Evolutionary conservation across 2,888 invertebrate genomes (phyloP).

Genomic region (Hypselothyrea guttata): DNA sequence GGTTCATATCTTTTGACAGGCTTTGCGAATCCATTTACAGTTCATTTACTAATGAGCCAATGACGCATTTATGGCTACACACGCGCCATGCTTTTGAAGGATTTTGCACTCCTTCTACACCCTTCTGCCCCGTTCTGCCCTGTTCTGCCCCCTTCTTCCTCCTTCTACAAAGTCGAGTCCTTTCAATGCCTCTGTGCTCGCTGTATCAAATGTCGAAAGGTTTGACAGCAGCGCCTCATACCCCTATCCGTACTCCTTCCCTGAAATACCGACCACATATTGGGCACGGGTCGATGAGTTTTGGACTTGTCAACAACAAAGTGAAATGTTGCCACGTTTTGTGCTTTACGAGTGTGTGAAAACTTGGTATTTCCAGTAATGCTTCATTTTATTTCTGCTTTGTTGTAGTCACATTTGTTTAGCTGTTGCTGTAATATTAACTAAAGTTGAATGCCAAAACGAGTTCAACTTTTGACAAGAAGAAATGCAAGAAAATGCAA

Average conservation of each 20-base stretch:
- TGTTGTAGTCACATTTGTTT: conserved; percentile 16
- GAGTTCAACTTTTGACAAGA: conserved; percentile 6
- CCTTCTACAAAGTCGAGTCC: neutral
- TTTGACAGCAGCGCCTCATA: conserved; percentile 25
- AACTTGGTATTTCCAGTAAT: conserved; percentile 13
- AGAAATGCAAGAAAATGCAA: conserved; percentile 13
- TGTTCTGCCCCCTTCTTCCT: too few relatives aligned
- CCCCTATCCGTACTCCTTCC: neutral
- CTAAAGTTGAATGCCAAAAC: conserved; percentile 19
- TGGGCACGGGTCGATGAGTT: conserved; percentile 2
- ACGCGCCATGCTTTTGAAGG: conserved; percentile 22
- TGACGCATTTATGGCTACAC: conserved; percentile 62
- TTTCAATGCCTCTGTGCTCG: neutral
- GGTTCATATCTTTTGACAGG: conserved; percentile 54
- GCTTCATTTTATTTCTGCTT: neutral
- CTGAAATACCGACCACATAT: neutral
- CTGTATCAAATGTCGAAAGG: conserved; percentile 32
- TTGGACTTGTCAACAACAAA: conserved; percentile 26
- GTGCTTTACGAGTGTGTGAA: conserved; percentile 22
- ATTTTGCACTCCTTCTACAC: conserved; percentile 15
- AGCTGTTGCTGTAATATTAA: conserved; percentile 38
- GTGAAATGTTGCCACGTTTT: conserved; percentile 38
- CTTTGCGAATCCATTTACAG: conserved; percentile 62
- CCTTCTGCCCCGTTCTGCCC: too few relatives aligned
- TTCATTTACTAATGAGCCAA: conserved; percentile 73